These are phyloP conservation scores for Arenaria interpres DNA, from an alignment of 2,113 vertebrate genomes.

Conservation along the genomic window DNA sequence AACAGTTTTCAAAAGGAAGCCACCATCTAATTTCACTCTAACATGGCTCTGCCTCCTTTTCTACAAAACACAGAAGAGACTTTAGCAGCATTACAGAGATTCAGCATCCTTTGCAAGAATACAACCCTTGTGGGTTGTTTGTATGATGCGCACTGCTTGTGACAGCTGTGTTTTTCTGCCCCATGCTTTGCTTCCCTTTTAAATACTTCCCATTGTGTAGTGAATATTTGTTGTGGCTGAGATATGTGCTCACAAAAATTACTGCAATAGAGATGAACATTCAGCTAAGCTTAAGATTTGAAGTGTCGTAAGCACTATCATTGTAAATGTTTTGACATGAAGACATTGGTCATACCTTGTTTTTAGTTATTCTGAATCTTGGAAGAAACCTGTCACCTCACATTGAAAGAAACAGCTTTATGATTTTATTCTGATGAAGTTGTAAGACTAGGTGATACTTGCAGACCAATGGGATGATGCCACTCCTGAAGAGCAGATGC, in stretches of 20 bases:
- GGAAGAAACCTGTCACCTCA: background rate
- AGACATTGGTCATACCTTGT: background rate
- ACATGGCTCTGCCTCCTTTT: background rate
- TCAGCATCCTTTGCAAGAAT: background rate
- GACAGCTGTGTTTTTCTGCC: background rate
- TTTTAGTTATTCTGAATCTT: background rate
- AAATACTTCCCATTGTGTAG: background rate
- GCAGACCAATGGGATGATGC: background rate
- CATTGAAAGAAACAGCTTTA: background rate
- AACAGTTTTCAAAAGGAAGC: background rate
- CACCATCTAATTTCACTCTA: background rate
- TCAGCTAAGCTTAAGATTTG: background rate
- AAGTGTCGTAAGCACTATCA: background rate
- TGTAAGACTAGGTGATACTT: background rate
- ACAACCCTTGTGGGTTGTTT: fast-evolving
- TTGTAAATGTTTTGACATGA: background rate
- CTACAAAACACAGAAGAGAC: background rate
- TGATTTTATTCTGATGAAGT: background rate
- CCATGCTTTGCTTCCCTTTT: background rate
- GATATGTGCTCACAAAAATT: background rate
- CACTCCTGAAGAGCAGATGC: background rate
- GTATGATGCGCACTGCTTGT: background rate
- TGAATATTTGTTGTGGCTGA: background rate
- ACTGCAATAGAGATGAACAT: background rate
- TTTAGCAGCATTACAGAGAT: background rate